These are phyloP conservation scores for Setophaga kirtlandii DNA, from an alignment of 2,113 vertebrate genomes.

Conservation along the genomic window DNA sequence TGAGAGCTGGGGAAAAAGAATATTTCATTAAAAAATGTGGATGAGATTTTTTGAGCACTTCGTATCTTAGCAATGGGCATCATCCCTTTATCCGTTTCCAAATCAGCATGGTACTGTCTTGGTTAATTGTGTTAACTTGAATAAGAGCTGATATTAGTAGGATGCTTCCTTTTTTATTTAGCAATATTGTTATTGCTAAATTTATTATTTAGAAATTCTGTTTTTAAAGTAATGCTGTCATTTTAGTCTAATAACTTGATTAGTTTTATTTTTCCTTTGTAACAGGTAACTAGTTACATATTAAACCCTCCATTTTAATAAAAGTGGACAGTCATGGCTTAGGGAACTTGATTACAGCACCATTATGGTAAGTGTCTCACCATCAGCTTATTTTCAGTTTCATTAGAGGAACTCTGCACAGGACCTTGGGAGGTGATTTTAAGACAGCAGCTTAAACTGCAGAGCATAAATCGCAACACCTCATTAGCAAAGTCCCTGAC, in stretches of 20 bases:
- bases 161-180: background rate
- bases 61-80: background rate
- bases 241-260: background rate
- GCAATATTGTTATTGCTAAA: background rate
- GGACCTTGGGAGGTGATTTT: background rate
- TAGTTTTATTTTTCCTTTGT: background rate
- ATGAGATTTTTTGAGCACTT: background rate
- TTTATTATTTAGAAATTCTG: background rate
- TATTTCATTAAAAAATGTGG: background rate
- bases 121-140: background rate
- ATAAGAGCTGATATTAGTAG: background rate
- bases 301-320: background rate
- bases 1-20: background rate
- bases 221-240: background rate
- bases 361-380: background rate
- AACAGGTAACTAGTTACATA: background rate
- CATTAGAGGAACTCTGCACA: background rate
- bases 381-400: background rate
- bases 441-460: background rate
- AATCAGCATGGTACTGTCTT: background rate
- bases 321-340: background rate
- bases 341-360: background rate
- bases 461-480: background rate
- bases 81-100: background rate
- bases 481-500: background rate